A percentile compares a stretch with the other conserved stretches of the same genome.
Conservation (phyloP, 1,140 invertebrate genomes). For the Lanistes nyassanus region DNA sequence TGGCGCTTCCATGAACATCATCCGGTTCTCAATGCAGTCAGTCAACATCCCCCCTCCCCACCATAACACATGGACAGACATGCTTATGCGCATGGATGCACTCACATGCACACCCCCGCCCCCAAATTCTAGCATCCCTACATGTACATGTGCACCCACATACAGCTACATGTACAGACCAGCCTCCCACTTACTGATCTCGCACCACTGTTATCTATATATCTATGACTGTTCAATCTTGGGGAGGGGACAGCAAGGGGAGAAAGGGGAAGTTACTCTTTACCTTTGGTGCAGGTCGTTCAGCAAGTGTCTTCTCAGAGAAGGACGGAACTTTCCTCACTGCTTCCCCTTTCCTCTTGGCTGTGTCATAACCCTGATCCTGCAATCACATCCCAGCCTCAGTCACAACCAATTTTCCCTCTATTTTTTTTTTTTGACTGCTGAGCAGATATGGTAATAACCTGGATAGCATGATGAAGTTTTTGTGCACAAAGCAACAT, state of each 20-base stretch:
- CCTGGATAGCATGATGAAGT: too few relatives aligned
- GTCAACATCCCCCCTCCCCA: background rate
- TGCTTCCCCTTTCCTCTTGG: constrained; percentile 41
- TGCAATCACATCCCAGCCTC: constrained; percentile 22
- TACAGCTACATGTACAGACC: background rate
- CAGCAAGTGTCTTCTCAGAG: constrained; percentile 2
- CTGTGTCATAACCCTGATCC: constrained; percentile 63
- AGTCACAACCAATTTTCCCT: too few relatives aligned
- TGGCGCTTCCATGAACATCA: background rate
- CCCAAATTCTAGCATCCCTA: background rate
- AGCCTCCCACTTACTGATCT: background rate
- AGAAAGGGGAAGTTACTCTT: too few relatives aligned
- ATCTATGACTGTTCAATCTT: too few relatives aligned
- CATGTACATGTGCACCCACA: background rate
- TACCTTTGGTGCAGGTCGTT: too few relatives aligned
- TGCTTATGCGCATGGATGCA: background rate
- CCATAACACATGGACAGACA: constrained; percentile 7
- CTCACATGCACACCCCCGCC: background rate
- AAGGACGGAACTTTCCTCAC: constrained; percentile 7
- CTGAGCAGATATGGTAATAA: too few relatives aligned
- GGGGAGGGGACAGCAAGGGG: too few relatives aligned
- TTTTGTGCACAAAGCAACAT: too few relatives aligned
- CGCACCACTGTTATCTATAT: background rate
- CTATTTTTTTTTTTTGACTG: too few relatives aligned
- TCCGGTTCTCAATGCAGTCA: background rate